Evolutionary conservation across 30 jellyfish, hydroid and myxozoan genomes (phyloP), one percentile per base, ranked within the genome.

Genomic region (Aurelia sp.): DNA sequence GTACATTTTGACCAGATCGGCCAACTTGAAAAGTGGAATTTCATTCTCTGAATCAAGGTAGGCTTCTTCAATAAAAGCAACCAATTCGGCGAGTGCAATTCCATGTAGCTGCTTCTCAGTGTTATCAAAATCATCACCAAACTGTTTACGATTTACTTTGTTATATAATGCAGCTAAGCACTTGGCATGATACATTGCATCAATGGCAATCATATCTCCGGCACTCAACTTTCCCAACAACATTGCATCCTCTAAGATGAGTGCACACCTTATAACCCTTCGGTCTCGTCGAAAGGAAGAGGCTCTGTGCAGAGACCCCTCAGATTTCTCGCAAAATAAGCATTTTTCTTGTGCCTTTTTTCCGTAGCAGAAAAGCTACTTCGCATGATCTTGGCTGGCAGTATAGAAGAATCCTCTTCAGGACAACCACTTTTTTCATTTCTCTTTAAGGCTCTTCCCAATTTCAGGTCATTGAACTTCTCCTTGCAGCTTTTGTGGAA

Each of bases 71-170:
- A 59, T 59, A 59, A 17, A 69, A 18, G 47, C 21, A 41, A 76
- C 81, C 67, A 69, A 30, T 33, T 69, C 79, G 6, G 79, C 51
- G 35, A 69, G 57, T 41, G 79, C 79, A 27, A 69, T 55, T 18
- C 48, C 37, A 19, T 19, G 35, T 19, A 12, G 11, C 27, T n/a
- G 37, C 12, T 69, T 31, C 13, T 13, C 31, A 12, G 33, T 7
- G 22, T 17, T 50, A n/a, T 69, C 79, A 31, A 11, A 16, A 33
- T 69, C 18, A 11, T 31, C 22, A 27, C n/a, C n/a, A 35, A 18
- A n/a, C 9, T 13, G 20, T 16, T 33, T 33, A 13, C 31, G 17
- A n/a, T 10, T 57, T 69, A 10, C 79, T 50, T 50, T 69, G 57
- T 69, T 40, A 33, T 69, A 69, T 27, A 27, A 69, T 22, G 79